These are phyloP conservation scores for Pluvianellus socialis DNA, from an alignment of 2,113 vertebrate genomes.

Conservation along the genomic window DNA sequence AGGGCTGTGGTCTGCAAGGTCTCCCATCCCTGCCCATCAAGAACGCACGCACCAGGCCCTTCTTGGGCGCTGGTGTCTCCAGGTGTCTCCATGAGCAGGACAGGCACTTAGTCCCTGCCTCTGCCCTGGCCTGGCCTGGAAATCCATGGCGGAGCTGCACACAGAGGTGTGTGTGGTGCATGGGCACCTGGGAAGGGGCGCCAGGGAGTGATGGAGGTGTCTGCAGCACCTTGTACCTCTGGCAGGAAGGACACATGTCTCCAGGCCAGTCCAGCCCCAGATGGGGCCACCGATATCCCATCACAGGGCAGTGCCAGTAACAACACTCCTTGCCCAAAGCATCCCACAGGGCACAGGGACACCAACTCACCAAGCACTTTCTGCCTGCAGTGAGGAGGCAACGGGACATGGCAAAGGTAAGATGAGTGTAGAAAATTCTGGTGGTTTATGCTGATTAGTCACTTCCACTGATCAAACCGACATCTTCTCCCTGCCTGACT, in stretches of 20 bases:
- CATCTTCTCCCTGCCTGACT: neutral
- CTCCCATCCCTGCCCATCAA: neutral
- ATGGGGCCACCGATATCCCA: neutral
- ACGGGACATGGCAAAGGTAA: neutral
- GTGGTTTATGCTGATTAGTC: neutral
- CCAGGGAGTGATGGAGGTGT: neutral
- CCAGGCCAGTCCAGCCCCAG: neutral
- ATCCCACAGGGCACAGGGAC: neutral
- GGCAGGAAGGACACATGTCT: neutral
- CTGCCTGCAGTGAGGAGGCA: neutral
- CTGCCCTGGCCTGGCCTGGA: neutral
- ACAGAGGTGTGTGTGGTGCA: neutral
- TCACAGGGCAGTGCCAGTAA: neutral
- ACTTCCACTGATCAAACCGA: neutral
- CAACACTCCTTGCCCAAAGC: neutral
- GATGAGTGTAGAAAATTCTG: neutral
- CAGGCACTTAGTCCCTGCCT: neutral
- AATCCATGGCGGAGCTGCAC: neutral
- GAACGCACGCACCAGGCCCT: accelerated
- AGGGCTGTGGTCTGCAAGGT: neutral
- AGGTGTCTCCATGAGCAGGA: too few relatives aligned
- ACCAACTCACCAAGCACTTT: neutral
- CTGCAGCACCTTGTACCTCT: neutral
- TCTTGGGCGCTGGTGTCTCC: neutral
- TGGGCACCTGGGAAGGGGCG: neutral